phyloP scores from a whole-genome alignment of 2,113 vertebrate genomes.

The Pomatostomus ruficeps region DNA sequence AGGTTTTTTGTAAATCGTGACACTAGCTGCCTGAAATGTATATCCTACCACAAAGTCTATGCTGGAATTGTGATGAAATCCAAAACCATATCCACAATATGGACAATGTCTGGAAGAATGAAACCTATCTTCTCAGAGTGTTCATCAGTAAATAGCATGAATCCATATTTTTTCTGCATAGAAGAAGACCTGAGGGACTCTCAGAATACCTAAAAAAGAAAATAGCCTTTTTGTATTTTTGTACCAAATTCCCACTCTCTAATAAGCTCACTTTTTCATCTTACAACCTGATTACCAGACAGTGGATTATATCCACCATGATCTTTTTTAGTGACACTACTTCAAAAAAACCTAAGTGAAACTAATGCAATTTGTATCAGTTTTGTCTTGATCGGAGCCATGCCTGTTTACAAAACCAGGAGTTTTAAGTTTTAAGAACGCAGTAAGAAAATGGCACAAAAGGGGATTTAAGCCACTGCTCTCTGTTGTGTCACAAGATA shows the following conservation, averaged over 20 bases:
- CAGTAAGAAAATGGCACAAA: not conserved
- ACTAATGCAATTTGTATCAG: not conserved
- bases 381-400: not conserved
- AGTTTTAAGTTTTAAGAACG: not conserved
- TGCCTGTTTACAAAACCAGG: not conserved
- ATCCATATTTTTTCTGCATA: not conserved
- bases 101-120: constrained; percentile 17
- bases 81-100: not conserved
- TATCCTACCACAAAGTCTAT: not conserved
- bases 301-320: not conserved
- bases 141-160: not conserved
- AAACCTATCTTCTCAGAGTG: not conserved
- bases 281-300: not conserved
- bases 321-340: not conserved
- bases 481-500: not conserved
- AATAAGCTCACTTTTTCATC: not conserved
- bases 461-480: not conserved
- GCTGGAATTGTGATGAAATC: constrained; percentile 22
- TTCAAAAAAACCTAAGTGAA: not conserved
- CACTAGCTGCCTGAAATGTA: constrained; percentile 26
- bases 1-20: not conserved
- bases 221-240: not conserved
- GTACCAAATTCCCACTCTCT: not conserved
- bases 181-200: not conserved
- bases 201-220: not conserved